Evolutionary conservation across 2,797 vertebrate genomes (phyloP).

Genomic region (Allobates femoralis): DNA sequence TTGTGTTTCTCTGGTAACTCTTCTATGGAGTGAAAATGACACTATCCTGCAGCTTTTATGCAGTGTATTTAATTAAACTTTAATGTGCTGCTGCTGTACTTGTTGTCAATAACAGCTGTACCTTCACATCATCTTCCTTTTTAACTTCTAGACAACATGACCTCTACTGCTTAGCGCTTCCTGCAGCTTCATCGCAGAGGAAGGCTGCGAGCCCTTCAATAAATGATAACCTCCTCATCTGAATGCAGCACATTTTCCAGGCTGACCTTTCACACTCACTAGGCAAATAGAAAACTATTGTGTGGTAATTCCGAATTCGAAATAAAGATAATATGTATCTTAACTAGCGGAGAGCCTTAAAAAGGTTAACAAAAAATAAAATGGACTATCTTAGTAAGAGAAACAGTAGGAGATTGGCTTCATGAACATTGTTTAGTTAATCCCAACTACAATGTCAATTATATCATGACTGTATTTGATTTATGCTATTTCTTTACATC

Average conservation of each 20-base stretch:
- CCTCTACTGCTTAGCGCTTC: constrained; percentile 31
- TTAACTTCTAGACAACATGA: constrained; percentile 32
- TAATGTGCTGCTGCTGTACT: constrained; percentile 44
- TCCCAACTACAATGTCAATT: too few relatives aligned
- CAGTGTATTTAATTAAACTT: constrained; percentile 42
- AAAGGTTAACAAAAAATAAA: not conserved
- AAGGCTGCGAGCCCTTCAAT: constrained; percentile 45
- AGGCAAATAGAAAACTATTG: constrained; percentile 27
- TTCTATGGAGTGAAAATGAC: constrained; percentile 8
- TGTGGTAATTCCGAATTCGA: not conserved
- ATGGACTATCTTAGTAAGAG: not conserved
- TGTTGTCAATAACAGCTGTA: constrained; percentile 53
- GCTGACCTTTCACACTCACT: constrained; percentile 35
- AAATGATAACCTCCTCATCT: constrained; percentile 43
- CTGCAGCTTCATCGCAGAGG: constrained; percentile 12
- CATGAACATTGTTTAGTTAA: not conserved
- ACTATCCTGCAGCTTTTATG: constrained; percentile 46
- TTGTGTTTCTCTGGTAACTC: constrained; percentile 5
- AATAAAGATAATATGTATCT: constrained; percentile 10
- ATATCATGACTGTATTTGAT: too few relatives aligned
- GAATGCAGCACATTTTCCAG: constrained; percentile 16
- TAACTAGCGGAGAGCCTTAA: not conserved
- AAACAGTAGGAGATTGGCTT: not conserved
- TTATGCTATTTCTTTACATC: too few relatives aligned
- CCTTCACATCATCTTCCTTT: constrained; percentile 43